Base-by-base conservation (phyloP, 92 coral and sea anemone genomes). In the Metridium senile region DNA sequence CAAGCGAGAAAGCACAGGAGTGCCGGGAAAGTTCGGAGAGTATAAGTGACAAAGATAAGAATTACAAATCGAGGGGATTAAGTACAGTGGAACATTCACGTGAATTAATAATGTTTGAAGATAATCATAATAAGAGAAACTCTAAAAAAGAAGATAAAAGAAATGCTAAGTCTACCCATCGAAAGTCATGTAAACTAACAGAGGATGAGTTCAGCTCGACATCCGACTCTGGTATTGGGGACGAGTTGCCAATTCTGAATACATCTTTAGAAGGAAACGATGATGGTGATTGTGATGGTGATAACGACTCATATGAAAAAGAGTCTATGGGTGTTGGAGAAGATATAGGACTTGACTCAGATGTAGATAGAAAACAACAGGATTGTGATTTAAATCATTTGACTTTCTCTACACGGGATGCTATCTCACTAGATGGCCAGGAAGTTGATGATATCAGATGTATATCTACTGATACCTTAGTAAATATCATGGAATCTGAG, bases 1-100 rank as follows among this genome's bases (percentile, higher is more conserved):
- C 54, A 23, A 58, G 78, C 10, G 78, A 73, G 21, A 58, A 73
- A 46, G 78, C 78, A 8, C 54, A 73, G 34, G 78, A 73, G 35
- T 73, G 78, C 33, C 32, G 34, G 57, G 78, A 73, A 32, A 23
- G 10, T 17, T 30, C 22, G 1, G 39, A 63, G 45, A 29, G n/a
- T 19, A 63, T 16, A 1, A 29, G 6, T 28, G 27, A 30, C 6
- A 28, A 28, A 63, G 69, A 63, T 10, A 29, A 11, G 10, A 63
- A 22, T 16, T 28, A 63, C 31, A 63, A 63, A 31, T 16, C 31
- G 65, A 52, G 76, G 56, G 21, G 35, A 1, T 73, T 73, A 21
- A 16, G 25, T n/a, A 73, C 49, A 26, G 33, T 73, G 7, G 78
- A 73, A 2, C 78, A 58, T 20, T 57, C 78, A 10, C 32, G 54